Evolutionary conservation across 2,113 vertebrate genomes (phyloP).

Genomic region (Gasterosteus nipponicus): DNA sequence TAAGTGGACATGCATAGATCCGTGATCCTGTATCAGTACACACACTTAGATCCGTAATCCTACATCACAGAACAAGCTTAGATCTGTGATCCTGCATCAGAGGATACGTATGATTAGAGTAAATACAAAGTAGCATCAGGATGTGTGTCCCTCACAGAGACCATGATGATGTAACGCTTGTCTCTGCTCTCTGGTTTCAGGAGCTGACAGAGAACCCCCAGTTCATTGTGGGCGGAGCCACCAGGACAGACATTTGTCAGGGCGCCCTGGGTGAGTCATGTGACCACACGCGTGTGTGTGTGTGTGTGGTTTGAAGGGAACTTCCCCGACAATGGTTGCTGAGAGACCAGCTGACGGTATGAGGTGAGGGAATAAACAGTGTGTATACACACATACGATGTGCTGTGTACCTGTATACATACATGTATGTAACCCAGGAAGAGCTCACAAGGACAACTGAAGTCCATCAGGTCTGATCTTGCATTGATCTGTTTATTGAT

Average conservation of each 20-base stretch:
- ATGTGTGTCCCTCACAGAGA: no score
- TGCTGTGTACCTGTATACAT: background rate
- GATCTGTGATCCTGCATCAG: background rate
- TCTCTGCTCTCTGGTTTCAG: constrained; percentile 74
- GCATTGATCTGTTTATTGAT: constrained; percentile 20
- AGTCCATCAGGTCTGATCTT: background rate
- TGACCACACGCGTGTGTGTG: background rate
- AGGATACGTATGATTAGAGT: background rate
- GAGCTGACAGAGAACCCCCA: constrained; percentile 83
- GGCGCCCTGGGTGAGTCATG: constrained; percentile 81
- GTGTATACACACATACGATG: background rate
- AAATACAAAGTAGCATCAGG: background rate
- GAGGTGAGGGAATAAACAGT: no score
- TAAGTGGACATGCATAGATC: no score
- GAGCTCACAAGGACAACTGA: background rate
- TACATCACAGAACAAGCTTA: no score
- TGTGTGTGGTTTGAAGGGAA: background rate
- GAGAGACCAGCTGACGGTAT: background rate
- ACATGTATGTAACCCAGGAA: background rate
- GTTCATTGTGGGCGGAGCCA: constrained; percentile 88
- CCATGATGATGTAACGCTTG: background rate
- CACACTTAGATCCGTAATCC: no score
- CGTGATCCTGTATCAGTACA: no score
- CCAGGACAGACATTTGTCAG: constrained; percentile 87
- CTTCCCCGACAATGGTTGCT: background rate